Conservation (phyloP, 1,140 invertebrate species). For the Anadara kagoshimensis region DNA sequence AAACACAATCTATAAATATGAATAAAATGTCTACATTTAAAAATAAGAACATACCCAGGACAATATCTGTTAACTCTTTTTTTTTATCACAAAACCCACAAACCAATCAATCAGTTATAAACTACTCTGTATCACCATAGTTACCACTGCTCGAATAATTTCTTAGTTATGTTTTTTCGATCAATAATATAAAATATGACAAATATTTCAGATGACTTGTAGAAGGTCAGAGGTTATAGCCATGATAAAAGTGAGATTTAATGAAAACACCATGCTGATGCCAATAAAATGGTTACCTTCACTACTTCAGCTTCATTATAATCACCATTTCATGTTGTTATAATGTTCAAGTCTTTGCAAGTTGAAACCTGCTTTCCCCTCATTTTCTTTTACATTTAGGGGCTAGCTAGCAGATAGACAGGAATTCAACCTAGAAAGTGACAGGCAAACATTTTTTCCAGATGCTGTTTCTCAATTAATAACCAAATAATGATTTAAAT, state of each 20-base stretch:
- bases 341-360: neutral
- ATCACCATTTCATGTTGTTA: too few relatives aligned
- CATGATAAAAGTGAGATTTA: too few relatives aligned
- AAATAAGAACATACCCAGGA: neutral
- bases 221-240: too few relatives aligned
- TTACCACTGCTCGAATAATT: too few relatives aligned
- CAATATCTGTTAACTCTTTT: neutral
- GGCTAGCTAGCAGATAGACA: neutral
- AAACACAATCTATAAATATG: slow-evolving; percentile 34
- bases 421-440: neutral
- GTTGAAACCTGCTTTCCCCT: neutral
- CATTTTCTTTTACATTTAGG: neutral
- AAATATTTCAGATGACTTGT: too few relatives aligned
- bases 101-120: neutral
- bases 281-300: too few relatives aligned
- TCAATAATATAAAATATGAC: too few relatives aligned
- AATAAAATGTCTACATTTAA: too few relatives aligned
- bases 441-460: neutral
- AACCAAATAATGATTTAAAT: neutral
- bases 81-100: neutral
- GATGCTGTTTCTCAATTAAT: neutral
- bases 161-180: too few relatives aligned
- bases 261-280: too few relatives aligned
- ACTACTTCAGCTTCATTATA: too few relatives aligned
- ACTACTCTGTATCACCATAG: too few relatives aligned